Evolutionary conservation across 2,113 vertebrate species (phyloP).

Genomic region (Penelope pileata): DNA sequence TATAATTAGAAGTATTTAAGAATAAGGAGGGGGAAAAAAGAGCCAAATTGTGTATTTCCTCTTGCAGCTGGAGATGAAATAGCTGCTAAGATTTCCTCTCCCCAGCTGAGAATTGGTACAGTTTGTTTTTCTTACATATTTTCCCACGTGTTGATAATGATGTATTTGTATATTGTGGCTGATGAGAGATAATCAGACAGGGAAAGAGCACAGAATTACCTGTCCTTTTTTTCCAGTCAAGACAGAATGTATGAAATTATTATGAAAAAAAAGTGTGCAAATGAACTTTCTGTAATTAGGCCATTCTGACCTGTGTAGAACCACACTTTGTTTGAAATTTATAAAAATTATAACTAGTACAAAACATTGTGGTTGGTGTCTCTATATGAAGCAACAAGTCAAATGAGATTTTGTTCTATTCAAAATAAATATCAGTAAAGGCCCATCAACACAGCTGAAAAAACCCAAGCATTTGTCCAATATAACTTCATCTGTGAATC

Average conservation of each 20-base stretch:
- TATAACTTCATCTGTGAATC: background rate
- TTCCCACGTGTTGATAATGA: constrained; percentile 66
- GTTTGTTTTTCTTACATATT: constrained; percentile 64
- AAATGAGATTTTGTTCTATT: background rate
- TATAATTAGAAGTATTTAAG: constrained; percentile 39
- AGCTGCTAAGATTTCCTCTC: constrained; percentile 24
- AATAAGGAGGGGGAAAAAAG: background rate
- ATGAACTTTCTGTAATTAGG: constrained; percentile 67
- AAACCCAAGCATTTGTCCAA: background rate
- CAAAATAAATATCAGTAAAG: background rate
- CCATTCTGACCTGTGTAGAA: constrained; percentile 66
- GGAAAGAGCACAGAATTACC: constrained; percentile 35
- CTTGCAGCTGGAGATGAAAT: constrained; percentile 37
- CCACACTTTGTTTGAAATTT: constrained; percentile 71
- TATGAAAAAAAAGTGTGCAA: constrained; percentile 47
- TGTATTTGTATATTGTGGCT: constrained; percentile 71
- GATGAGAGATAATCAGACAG: constrained; percentile 68
- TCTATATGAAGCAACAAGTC: background rate
- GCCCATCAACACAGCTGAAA: background rate
- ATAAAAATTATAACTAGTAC: constrained; percentile 69
- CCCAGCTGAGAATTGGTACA: constrained; percentile 60
- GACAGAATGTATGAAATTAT: constrained; percentile 74
- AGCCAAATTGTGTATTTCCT: constrained; percentile 37
- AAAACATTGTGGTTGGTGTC: constrained; percentile 14
- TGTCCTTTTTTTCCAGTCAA: constrained; percentile 56